Evolutionary conservation across 2,888 invertebrate species (phyloP).

Genomic region (Platypus cylindrus): DNA sequence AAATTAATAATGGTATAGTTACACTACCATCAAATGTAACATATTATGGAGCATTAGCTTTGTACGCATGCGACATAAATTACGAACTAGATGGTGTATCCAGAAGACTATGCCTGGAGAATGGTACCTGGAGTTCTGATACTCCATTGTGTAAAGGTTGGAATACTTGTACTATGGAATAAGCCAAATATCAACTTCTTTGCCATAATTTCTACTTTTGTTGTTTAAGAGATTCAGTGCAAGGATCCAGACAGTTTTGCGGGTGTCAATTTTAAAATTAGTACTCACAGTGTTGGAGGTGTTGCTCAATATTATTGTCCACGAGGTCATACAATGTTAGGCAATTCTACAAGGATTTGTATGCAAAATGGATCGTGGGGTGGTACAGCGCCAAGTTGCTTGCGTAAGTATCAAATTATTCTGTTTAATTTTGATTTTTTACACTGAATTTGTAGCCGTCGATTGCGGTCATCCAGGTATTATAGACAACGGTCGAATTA

Average conservation of each 20-base stretch:
- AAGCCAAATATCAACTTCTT: too few species aligned
- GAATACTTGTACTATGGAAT: too few species aligned
- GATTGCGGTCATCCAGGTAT: constrained; percentile 70
- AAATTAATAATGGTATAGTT: constrained; percentile 60
- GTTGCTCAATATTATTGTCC: constrained; percentile 71
- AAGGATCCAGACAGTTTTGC: constrained; percentile 52
- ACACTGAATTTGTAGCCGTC: constrained; percentile 47
- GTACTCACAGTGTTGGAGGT: constrained; percentile 63
- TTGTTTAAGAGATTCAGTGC: constrained; percentile 59
- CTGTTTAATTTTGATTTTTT: too few species aligned
- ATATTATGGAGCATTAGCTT: constrained; percentile 73
- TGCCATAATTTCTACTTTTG: background rate
- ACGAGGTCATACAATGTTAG: constrained; percentile 66
- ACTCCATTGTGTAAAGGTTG: constrained; percentile 67
- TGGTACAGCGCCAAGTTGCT: constrained; percentile 64
- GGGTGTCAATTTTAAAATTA: constrained; percentile 44
- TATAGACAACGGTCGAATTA: constrained; percentile 76
- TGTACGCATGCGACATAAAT: constrained; percentile 73
- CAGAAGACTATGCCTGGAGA: constrained; percentile 70
- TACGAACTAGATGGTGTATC: constrained; percentile 75
- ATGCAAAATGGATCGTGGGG: constrained; percentile 70
- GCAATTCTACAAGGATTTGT: constrained; percentile 67
- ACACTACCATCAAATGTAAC: constrained; percentile 77
- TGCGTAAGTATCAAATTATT: constrained; percentile 51
- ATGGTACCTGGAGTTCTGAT: constrained; percentile 83